A percentile compares a stretch with the other conserved stretches of the same genome.
These are phyloP conservation scores for Linyphia triangularis DNA, from an alignment of 2,888 invertebrate species.

Conservation along the genomic window DNA sequence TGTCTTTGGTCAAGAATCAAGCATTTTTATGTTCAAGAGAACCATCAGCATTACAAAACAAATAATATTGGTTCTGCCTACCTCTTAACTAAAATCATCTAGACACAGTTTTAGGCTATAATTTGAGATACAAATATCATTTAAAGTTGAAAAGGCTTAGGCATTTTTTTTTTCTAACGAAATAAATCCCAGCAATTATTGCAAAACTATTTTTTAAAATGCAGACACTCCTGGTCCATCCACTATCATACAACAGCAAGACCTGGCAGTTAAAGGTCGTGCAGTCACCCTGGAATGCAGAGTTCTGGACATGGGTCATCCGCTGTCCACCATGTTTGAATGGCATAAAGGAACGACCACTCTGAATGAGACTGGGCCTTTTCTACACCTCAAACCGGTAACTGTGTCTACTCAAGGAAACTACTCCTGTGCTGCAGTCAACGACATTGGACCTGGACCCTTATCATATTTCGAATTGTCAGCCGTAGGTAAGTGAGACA, in stretches of 20 bases:
- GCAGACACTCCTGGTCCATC: constrained; percentile 92
- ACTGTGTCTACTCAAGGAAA: constrained; percentile 91
- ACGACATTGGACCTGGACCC: constrained; percentile 89
- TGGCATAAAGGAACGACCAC: constrained; percentile 74
- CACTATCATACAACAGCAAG: constrained; percentile 86
- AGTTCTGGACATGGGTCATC: constrained; percentile 90
- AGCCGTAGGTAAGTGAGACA: constrained; percentile 76
- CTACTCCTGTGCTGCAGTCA: constrained; percentile 92
- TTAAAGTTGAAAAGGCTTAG: no score
- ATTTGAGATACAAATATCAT: no score
- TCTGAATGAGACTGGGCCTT: constrained; percentile 63
- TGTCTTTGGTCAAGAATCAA: no score
- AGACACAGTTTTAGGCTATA: no score
- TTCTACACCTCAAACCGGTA: constrained; percentile 87
- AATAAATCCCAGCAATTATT: no score
- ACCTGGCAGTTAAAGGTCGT: constrained; percentile 88
- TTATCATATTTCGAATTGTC: constrained; percentile 83
- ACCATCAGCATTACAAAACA: no score
- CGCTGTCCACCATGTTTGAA: constrained; percentile 80
- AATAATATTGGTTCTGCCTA: no score
- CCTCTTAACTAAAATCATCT: no score
- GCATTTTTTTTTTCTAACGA: no score
- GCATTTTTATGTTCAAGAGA: no score
- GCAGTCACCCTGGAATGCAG: constrained; percentile 90
- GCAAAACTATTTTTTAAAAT: neutral